Evolutionary conservation across 2,113 vertebrate genomes (phyloP).

Genomic region (Mixornis gularis): DNA sequence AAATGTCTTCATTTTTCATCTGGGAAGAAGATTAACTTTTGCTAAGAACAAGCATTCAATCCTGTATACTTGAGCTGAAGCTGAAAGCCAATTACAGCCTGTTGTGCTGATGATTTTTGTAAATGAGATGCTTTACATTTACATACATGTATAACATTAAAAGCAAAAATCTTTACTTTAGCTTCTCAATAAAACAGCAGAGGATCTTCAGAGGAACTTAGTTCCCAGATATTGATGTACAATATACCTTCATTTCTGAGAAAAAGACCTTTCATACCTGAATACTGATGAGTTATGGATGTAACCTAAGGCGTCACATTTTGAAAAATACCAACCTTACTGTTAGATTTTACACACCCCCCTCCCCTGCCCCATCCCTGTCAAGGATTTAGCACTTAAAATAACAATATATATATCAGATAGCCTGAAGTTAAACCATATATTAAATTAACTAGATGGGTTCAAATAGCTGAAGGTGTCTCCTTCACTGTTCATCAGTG

Average conservation of each 20-base stretch:
- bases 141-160: background rate
- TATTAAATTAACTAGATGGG: background rate
- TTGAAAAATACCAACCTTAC: background rate
- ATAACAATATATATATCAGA: background rate
- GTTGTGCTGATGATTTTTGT: background rate
- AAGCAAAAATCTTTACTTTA: background rate
- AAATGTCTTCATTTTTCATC: background rate
- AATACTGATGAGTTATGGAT: background rate
- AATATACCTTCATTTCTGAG: background rate
- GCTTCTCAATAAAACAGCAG: background rate
- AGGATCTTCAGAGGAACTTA: background rate
- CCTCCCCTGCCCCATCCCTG: background rate
- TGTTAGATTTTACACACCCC: accelerated
- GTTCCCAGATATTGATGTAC: background rate
- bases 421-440: background rate
- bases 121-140: background rate
- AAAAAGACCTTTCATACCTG: background rate
- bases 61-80: background rate
- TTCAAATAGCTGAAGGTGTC: background rate
- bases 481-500: background rate
- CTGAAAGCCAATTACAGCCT: background rate
- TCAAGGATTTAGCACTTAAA: background rate
- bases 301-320: background rate
- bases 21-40: background rate
- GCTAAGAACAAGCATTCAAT: background rate